Evolutionary conservation across 2,113 vertebrate species (phyloP).

Genomic region (Indicator indicator): DNA sequence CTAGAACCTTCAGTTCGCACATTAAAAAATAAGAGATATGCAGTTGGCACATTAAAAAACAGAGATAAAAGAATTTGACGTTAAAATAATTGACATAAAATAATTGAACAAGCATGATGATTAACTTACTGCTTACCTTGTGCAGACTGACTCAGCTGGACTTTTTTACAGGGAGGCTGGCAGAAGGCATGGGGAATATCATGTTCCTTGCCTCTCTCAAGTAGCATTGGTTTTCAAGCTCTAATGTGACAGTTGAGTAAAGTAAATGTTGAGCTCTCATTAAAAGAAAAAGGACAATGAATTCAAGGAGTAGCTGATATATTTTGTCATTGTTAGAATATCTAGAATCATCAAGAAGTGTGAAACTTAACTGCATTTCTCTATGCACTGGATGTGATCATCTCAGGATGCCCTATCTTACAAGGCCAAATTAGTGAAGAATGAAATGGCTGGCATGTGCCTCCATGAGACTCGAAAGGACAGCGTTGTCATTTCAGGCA

Average conservation of each 20-base stretch:
- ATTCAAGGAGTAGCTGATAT: neutral
- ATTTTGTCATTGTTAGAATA: neutral
- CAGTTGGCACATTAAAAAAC: neutral
- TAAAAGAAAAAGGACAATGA: neutral
- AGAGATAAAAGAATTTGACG: neutral
- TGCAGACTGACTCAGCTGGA: neutral
- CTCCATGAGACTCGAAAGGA: neutral
- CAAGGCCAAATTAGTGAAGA: neutral
- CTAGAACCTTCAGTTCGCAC: neutral
- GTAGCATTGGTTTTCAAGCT: neutral
- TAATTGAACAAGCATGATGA: neutral
- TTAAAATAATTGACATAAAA: neutral
- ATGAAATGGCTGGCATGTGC: neutral
- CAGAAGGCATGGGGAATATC: neutral
- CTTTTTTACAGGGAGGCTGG: neutral
- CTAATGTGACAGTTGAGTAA: neutral
- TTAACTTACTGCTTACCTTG: neutral
- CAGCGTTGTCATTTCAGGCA: neutral
- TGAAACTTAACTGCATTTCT: neutral
- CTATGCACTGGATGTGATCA: neutral
- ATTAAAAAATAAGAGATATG: neutral
- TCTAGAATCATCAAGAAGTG: neutral
- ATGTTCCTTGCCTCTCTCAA: neutral
- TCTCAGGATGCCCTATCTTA: neutral
- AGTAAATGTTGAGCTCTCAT: neutral